Evolutionary conservation across 2,797 vertebrate genomes (phyloP), one percentile per base, ranked within the genome.

Genomic region (Protonibea diacanthus): DNA sequence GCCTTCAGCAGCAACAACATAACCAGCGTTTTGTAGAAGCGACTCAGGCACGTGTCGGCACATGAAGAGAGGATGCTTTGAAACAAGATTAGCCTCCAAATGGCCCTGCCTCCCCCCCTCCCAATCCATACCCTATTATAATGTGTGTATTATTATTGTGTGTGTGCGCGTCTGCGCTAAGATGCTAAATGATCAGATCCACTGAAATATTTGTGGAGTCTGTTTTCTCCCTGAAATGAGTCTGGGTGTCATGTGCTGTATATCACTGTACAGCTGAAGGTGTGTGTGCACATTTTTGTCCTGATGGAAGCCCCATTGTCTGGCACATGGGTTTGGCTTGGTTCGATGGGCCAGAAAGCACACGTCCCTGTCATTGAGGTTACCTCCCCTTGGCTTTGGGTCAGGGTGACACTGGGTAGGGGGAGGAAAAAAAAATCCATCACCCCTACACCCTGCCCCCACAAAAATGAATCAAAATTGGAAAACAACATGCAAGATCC

Each of bases 71-170:
- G 88, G 92, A 91, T 76, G 87, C 92, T 93, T 89, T 91, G 92
- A 95, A 95, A 94, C 89, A 86, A 94, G 94, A 94, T 94, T 94
- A 95, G 89, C 88, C 90, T 92, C 87, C 90, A 90, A 92, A 92
- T 93, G 84, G 89, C 89, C 89, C 90, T 81, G 88, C 84, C 80
- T 78, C 40, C 84, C 77, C 72, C 63, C 78, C 79, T 48, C 48
- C 60, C 63, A 76, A 75, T 81, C 87, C 66, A 65, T 83, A 81
- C 81, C n/a, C n/a, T n/a, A n/a, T n/a, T n/a, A n/a, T n/a, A n/a
- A n/a, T n/a, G n/a, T n/a, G n/a, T n/a, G n/a, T n/a, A n/a, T n/a
- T n/a, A n/a, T n/a, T n/a, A n/a, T n/a, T n/a, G 58, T 55, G 65
- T 47, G 57, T 21, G 59, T 72, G 71, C 55, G 65, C 12, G 77